A percentile compares a stretch with the other conserved stretches of the same genome.
Conservation (phyloP, 2,888 invertebrate species). For the Agapostemon virescens region DNA sequence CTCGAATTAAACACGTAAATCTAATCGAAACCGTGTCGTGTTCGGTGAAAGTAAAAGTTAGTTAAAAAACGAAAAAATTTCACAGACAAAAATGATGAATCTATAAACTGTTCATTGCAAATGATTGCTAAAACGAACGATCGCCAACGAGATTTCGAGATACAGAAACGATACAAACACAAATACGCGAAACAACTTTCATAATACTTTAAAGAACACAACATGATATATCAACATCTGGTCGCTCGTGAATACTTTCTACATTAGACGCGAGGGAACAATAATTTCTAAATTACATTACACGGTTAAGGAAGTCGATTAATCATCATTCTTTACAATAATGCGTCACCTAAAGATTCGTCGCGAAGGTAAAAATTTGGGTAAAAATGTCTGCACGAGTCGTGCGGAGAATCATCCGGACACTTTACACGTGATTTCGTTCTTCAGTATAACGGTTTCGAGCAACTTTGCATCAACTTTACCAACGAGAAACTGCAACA, state of each 20-base stretch:
- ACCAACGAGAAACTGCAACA: constrained; percentile 99
- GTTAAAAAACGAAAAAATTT: neutral
- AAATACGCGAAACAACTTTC: neutral
- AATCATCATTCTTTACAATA: neutral
- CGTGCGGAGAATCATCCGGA: neutral
- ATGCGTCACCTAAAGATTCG: neutral
- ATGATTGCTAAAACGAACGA: neutral
- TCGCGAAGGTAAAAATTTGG: neutral
- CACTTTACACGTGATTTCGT: constrained; percentile 32
- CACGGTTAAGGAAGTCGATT: neutral
- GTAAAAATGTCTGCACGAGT: neutral
- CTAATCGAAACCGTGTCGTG: neutral
- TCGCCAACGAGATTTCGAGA: constrained; percentile 39
- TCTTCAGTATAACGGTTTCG: constrained; percentile 96
- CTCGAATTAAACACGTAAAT: neutral
- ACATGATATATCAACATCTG: neutral
- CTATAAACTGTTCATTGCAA: neutral
- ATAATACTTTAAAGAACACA: constrained; percentile 14
- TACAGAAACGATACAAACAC: neutral
- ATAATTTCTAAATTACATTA: neutral
- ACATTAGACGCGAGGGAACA: neutral
- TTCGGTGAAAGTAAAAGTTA: neutral
- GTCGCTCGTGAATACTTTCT: neutral
- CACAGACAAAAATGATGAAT: no score
- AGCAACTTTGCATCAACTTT: constrained; percentile 99